These are phyloP conservation scores for Heliconius sara DNA, from an alignment of 2,888 invertebrate genomes.

Conservation along the genomic window DNA sequence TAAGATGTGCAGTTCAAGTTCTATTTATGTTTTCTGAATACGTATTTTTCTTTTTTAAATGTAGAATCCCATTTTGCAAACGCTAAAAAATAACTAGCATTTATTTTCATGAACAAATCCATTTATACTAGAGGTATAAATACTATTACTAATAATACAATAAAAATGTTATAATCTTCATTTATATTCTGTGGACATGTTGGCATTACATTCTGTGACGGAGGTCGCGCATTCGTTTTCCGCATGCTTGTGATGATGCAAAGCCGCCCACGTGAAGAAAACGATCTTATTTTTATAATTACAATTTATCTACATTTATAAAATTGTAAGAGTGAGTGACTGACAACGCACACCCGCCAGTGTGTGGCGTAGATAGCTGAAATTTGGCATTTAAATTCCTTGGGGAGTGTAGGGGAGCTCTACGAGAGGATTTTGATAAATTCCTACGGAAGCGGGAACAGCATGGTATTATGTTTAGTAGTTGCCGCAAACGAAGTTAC, in stretches of 20 bases:
- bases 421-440: too few relatives aligned
- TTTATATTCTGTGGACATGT: slow-evolving; percentile 11
- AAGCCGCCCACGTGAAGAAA: not conserved
- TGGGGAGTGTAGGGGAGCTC: too few relatives aligned
- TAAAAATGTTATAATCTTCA: slow-evolving; percentile 8
- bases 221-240: slow-evolving; percentile 11
- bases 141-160: not conserved
- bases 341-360: not conserved
- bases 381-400: not conserved
- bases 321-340: not conserved
- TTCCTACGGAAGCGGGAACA: too few relatives aligned
- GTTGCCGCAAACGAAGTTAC: too few relatives aligned
- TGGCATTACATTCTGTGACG: slow-evolving; percentile 8
- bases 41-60: not conserved
- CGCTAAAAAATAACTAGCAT: not conserved
- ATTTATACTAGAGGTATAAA: not conserved
- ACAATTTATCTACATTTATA: not conserved
- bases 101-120: not conserved
- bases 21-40: too few relatives aligned
- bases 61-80: too few relatives aligned
- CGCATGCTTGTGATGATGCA: slow-evolving; percentile 18
- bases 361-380: not conserved
- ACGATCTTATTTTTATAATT: not conserved
- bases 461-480: too few relatives aligned
- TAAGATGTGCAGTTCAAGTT: too few relatives aligned